A percentile compares a stretch with the other conserved stretches of the same genome.
Evolutionary conservation across 2,888 invertebrate genomes (phyloP).

Genomic region (Volucella zonaria): DNA sequence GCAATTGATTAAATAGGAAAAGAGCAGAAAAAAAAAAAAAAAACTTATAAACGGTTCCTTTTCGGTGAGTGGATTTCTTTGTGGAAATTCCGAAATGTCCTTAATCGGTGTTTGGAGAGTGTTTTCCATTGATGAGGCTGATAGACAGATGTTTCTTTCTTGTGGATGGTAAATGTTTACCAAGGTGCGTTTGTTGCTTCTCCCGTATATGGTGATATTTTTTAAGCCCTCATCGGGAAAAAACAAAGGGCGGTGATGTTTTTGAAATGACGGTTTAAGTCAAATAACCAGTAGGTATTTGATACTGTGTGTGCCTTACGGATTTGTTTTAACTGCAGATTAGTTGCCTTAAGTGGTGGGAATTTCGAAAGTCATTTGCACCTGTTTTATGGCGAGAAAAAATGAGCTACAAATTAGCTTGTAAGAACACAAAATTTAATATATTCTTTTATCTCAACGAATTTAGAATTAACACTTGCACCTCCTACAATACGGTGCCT

Average conservation of each 20-base stretch:
- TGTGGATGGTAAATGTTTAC: constrained; percentile 60
- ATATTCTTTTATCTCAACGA: no score
- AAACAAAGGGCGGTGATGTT: constrained; percentile 46
- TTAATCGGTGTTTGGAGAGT: constrained; percentile 71
- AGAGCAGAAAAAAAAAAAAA: constrained; percentile 6
- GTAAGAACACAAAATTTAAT: no score
- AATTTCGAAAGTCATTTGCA: no score
- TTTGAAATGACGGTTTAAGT: background rate
- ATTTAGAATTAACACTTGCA: no score
- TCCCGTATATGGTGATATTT: constrained; percentile 36
- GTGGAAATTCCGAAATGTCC: constrained; percentile 60
- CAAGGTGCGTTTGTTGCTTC: constrained; percentile 66
- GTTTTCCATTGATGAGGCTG: constrained; percentile 61
- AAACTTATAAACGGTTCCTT: background rate
- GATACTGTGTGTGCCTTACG: constrained; percentile 10
- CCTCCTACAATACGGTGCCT: no score
- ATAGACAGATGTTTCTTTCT: constrained; percentile 72
- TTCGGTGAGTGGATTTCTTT: constrained; percentile 44
- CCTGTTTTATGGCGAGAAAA: no score
- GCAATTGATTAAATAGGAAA: constrained; percentile 70
- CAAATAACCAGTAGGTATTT: background rate
- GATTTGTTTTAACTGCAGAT: constrained; percentile 57
- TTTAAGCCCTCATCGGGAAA: background rate
- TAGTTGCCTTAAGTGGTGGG: constrained; percentile 59
- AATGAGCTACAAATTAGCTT: no score